Conservation (phyloP, 2,888 invertebrate genomes). For the Protonemura montana region DNA sequence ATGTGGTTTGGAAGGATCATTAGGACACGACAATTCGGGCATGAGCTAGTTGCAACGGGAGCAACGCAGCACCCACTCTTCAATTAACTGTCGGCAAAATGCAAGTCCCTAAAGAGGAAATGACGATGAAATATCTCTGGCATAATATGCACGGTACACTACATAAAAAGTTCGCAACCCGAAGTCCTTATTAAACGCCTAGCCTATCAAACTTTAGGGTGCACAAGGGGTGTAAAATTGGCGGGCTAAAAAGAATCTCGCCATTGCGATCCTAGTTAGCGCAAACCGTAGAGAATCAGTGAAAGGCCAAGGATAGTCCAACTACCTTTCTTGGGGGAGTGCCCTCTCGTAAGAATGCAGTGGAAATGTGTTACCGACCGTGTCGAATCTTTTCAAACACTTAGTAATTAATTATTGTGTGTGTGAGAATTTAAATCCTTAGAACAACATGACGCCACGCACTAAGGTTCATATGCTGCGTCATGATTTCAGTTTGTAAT, state of each 20-base stretch:
- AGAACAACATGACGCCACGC: neutral
- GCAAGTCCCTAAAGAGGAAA: neutral
- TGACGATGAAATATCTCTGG: neutral
- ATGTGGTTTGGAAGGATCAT: neutral
- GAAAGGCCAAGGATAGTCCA: neutral
- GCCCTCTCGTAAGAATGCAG: neutral
- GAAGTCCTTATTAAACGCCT: neutral
- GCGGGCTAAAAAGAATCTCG: neutral
- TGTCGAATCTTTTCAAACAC: neutral
- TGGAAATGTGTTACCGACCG: neutral
- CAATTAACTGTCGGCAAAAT: neutral
- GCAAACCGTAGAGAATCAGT: neutral
- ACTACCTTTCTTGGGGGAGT: neutral
- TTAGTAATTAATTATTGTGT: neutral
- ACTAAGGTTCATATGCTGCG: neutral
- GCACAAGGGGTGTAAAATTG: neutral
- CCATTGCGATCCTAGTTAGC: neutral
- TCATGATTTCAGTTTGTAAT: neutral
- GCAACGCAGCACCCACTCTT: neutral
- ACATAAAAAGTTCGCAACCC: too few species aligned
- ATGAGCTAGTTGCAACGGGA: neutral
- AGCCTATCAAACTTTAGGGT: neutral
- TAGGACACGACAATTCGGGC: neutral
- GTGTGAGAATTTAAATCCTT: neutral
- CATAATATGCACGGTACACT: neutral